phyloP scores from a whole-genome alignment of 2,888 invertebrate species.

The Cryptus armator region DNA sequence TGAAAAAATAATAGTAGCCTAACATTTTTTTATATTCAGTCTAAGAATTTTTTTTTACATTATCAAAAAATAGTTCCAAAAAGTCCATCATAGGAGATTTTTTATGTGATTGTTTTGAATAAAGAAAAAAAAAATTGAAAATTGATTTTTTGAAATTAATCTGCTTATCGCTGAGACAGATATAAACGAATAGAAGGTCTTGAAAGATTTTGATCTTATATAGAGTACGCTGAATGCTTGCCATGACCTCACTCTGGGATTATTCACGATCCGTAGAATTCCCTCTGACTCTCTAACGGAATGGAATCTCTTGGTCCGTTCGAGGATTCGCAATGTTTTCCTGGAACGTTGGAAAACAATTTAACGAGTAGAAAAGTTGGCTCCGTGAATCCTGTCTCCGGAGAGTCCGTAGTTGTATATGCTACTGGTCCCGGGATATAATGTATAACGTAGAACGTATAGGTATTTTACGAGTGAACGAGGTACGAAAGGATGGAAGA shows the following conservation, averaged over 20 bases:
- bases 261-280: conserved; percentile 21
- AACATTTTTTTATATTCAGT: too few relatives aligned
- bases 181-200: too few relatives aligned
- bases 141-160: too few relatives aligned
- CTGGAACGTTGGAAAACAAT: conserved; percentile 50
- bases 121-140: too few relatives aligned
- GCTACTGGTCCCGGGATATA: conserved; percentile 13
- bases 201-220: too few relatives aligned
- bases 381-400: conserved; percentile 27
- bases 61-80: too few relatives aligned
- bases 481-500: conserved; percentile 44
- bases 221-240: not conserved
- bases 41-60: too few relatives aligned
- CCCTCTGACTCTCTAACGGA: conserved; percentile 1
- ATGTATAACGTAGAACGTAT: conserved; percentile 56
- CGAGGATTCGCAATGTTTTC: conserved; percentile 31
- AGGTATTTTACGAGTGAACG: conserved; percentile 63
- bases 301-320: conserved; percentile 17
- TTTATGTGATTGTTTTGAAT: too few relatives aligned
- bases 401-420: not conserved
- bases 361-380: conserved; percentile 65
- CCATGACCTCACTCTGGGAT: not conserved
- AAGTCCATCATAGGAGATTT: too few relatives aligned
- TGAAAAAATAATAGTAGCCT: too few relatives aligned
- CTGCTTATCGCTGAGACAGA: too few relatives aligned